A percentile compares a stretch with the other conserved stretches of the same genome.
These are phyloP conservation scores for Mionectes olivaceus DNA, from an alignment of 2,797 vertebrate genomes.

Conservation along the genomic window DNA sequence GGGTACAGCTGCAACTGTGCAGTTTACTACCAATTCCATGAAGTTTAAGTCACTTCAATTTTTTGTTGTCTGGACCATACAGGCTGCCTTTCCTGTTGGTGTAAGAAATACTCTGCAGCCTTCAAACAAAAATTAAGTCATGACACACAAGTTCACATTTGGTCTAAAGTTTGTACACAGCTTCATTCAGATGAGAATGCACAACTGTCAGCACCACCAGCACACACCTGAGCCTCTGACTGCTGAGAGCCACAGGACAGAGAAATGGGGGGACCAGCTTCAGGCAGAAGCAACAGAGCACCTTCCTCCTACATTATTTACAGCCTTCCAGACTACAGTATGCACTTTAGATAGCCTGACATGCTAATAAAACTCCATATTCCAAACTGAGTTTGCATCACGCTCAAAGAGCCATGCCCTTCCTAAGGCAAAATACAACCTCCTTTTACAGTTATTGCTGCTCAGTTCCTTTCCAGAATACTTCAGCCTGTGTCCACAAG, in stretches of 20 bases:
- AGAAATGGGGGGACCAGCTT: neutral
- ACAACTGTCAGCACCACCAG: neutral
- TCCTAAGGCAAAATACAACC: neutral
- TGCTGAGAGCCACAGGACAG: neutral
- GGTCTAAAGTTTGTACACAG: neutral
- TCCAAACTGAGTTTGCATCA: neutral
- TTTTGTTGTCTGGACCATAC: neutral
- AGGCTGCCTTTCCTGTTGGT: neutral
- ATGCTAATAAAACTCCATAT: neutral
- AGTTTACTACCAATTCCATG: neutral
- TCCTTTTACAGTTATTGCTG: neutral
- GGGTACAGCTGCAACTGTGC: neutral
- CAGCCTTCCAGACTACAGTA: neutral
- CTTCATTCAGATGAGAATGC: neutral
- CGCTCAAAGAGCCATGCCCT: neutral
- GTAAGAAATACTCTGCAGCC: neutral
- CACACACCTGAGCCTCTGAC: neutral
- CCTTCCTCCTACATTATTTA: neutral
- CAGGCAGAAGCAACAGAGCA: neutral
- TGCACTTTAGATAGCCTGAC: neutral
- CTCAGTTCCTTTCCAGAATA: neutral
- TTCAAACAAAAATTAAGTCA: neutral
- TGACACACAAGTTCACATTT: neutral
- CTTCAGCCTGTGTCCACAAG: neutral
- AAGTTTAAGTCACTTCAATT: neutral